phyloP scores from a whole-genome alignment of 92 coral and sea anemone species.

The Palythoa grandiflora region DNA sequence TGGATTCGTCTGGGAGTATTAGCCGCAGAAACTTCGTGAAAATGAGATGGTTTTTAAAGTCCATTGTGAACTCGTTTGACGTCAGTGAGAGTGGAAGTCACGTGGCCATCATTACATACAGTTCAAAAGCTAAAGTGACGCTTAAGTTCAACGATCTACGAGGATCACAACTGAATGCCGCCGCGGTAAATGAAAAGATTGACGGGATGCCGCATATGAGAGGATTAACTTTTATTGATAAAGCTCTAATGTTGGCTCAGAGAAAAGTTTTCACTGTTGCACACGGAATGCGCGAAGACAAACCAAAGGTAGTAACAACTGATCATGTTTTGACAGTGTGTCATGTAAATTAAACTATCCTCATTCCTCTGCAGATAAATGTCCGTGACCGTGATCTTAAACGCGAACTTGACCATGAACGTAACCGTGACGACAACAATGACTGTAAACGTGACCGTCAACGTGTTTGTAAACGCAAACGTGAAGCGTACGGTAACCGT shows the following conservation, averaged over 20 bases:
- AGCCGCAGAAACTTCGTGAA: slow-evolving; percentile 36
- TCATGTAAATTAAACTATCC: no score
- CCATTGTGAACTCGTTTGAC: slow-evolving; percentile 8
- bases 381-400: no score
- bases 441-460: no score
- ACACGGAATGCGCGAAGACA: slow-evolving; percentile 26
- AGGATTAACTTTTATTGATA: slow-evolving; percentile 25
- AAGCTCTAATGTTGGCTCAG: slow-evolving; percentile 18
- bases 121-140: neutral
- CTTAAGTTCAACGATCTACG: slow-evolving; percentile 10
- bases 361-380: no score
- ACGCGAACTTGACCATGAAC: no score
- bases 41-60: slow-evolving; percentile 14
- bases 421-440: no score
- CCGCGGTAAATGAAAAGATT: slow-evolving; percentile 16
- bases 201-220: slow-evolving; percentile 37
- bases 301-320: slow-evolving; percentile 19
- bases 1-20: slow-evolving; percentile 32
- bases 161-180: slow-evolving; percentile 9
- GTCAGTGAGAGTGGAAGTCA: slow-evolving; percentile 11
- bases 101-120: slow-evolving; percentile 36
- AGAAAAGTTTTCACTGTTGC: slow-evolving; percentile 28
- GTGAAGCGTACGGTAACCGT: no score
- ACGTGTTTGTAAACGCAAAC: no score
- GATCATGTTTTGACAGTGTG: neutral